phyloP scores from a whole-genome alignment of 2,113 vertebrate species.

The Pyxicephalus adspersus region DNA sequence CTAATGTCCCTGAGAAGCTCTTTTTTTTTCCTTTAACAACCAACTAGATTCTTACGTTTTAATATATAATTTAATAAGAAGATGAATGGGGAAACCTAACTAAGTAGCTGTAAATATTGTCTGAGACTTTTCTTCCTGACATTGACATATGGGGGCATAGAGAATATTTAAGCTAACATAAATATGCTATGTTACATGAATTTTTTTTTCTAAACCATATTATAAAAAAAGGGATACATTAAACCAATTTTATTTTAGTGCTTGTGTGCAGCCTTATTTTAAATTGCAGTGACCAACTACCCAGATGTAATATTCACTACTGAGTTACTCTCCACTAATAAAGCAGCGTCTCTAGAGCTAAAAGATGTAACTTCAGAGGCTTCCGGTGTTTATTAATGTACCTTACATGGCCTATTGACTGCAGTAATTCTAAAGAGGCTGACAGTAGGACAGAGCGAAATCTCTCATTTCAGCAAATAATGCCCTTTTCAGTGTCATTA shows the following conservation, averaged over 20 bases:
- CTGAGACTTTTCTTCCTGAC: too few species aligned
- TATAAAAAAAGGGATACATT: background rate
- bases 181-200: too few species aligned
- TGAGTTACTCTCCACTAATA: background rate
- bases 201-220: background rate
- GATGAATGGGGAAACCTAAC: too few species aligned
- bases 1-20: too few species aligned
- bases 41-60: too few species aligned
- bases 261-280: background rate
- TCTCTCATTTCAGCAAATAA: background rate
- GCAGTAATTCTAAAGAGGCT: background rate
- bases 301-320: background rate
- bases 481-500: background rate
- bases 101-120: too few species aligned
- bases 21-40: too few species aligned
- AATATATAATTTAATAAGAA: too few species aligned
- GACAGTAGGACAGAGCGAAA: background rate
- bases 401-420: background rate
- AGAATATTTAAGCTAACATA: too few species aligned
- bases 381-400: background rate
- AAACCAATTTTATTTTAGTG: background rate
- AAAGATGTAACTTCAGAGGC: background rate
- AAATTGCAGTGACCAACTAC: background rate
- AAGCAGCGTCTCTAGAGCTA: background rate
- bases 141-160: too few species aligned